Evolutionary conservation across 2,888 invertebrate genomes (phyloP).

Genomic region (Plebejus anna): DNA sequence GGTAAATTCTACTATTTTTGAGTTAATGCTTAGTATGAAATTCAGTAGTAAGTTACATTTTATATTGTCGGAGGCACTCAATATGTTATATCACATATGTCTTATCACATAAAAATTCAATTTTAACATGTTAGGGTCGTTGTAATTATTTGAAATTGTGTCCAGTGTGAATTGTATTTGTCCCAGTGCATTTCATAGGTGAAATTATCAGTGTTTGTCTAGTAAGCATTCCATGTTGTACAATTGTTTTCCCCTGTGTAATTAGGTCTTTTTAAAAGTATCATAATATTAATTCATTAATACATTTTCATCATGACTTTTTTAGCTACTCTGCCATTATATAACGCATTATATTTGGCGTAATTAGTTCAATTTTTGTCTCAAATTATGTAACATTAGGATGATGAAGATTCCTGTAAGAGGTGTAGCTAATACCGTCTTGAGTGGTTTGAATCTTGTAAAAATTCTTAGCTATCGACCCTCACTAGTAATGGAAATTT

Average conservation of each 20-base stretch:
- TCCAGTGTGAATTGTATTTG: conserved; percentile 12
- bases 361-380: conserved; percentile 24
- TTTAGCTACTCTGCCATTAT: conserved; percentile 22
- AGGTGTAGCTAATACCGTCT: conserved; percentile 21
- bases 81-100: neutral
- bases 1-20: neutral
- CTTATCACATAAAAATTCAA: neutral
- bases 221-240: conserved; percentile 26
- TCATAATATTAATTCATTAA: conserved; percentile 5
- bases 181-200: conserved; percentile 26
- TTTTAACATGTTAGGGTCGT: conserved; percentile 10
- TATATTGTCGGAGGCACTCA: neutral
- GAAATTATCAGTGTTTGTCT: conserved; percentile 25
- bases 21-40: neutral
- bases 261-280: conserved; percentile 14
- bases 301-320: conserved; percentile 22
- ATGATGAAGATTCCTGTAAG: conserved; percentile 17
- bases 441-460: conserved; percentile 25
- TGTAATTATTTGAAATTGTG: conserved; percentile 16
- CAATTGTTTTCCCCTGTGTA: conserved; percentile 20
- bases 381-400: conserved; percentile 23
- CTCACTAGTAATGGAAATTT: conserved; percentile 40
- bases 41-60: neutral
- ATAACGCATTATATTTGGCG: conserved; percentile 18
- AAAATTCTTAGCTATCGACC: conserved; percentile 21